These are phyloP conservation scores for Camptogramma bilineatum DNA, from an alignment of 2,888 invertebrate genomes.

Conservation along the genomic window DNA sequence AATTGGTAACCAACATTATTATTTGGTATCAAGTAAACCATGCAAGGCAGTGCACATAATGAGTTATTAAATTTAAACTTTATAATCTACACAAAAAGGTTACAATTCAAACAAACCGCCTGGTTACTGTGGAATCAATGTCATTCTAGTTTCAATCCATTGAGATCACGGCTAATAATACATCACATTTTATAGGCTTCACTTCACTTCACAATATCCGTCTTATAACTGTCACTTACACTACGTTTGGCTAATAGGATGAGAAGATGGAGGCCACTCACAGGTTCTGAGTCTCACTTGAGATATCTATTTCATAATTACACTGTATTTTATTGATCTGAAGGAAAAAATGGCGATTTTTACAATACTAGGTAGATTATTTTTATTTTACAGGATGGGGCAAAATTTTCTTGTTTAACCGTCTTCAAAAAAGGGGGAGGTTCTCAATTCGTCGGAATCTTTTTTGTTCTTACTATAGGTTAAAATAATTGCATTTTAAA, in stretches of 20 bases:
- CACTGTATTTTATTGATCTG: conserved; percentile 7
- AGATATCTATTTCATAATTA: conserved; percentile 16
- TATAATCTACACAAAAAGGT: conserved; percentile 52
- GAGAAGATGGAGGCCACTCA: conserved; percentile 29
- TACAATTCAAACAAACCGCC: conserved; percentile 16
- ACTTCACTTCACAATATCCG: conserved; percentile 27
- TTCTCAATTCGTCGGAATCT: too few relatives aligned
- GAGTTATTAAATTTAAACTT: conserved; percentile 49
- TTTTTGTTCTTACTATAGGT: too few relatives aligned
- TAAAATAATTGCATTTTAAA: too few relatives aligned
- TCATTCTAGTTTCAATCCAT: conserved; percentile 63
- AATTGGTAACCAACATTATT: neutral
- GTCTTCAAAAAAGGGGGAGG: too few relatives aligned
- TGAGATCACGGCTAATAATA: conserved; percentile 76
- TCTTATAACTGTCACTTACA: conserved; percentile 24
- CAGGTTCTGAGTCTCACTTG: conserved; percentile 23
- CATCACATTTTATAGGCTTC: conserved; percentile 76
- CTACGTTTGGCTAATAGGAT: conserved; percentile 31
- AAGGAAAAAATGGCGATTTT: conserved; percentile 6
- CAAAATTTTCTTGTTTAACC: too few relatives aligned
- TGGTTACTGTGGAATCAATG: conserved; percentile 51
- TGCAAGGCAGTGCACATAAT: conserved; percentile 63
- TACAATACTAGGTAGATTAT: neutral
- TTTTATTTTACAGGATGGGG: too few relatives aligned
- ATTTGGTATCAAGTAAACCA: conserved; percentile 14